Base-by-base conservation (phyloP, 2,113 vertebrate genomes). In the Sceloporus undulatus region DNA sequence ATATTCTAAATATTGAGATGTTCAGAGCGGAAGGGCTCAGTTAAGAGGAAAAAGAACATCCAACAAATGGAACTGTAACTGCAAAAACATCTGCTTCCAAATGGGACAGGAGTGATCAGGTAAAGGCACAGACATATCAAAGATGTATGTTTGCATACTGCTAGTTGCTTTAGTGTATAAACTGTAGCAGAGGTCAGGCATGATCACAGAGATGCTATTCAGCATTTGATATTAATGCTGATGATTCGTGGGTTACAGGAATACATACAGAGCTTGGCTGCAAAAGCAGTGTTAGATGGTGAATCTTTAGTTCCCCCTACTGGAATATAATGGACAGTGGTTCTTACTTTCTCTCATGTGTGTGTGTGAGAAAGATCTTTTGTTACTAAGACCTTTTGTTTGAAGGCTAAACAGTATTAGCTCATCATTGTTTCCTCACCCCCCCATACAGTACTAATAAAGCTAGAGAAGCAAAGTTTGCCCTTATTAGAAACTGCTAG, bases 241-340 rank as follows among this genome's bases (percentile, higher is more conserved):
- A 80, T 86, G 89, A 93, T 84, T 66, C 82, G 59, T 40, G 66
- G 42, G 85, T 78, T 89, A 62, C 54, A 38, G 56, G 87, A 84
- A 87, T 91, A 79, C 86, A 65, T 52, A 79, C 83, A 65, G 48
- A 70, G 76, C 84, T 42, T 9, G 1, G 21, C n/a, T 19, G 25
- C 4, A 84, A 87, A 74, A 13, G 68, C 42, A 82, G 66, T 2
- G 65, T 82, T 88, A 27, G 90, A 92, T 75, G 59, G 93, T 96
- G 97, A 97, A 94, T 92, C 98, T 95, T 96, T 97, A 97, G 97
- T 97, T 96, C 98, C 98, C 98, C 97, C 98, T 98, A 96, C 98
- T 97, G 98, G 94, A 91, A 76, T 13, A 59, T 52, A 38, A 74
- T 75, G 29, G 90, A 10, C 90, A 94, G 79, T 75, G 52, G n/a